A percentile compares a stretch with the other conserved stretches of the same genome.
Conservation (phyloP, 64 coral and sea anemone species). For the Trachythela sp. region DNA sequence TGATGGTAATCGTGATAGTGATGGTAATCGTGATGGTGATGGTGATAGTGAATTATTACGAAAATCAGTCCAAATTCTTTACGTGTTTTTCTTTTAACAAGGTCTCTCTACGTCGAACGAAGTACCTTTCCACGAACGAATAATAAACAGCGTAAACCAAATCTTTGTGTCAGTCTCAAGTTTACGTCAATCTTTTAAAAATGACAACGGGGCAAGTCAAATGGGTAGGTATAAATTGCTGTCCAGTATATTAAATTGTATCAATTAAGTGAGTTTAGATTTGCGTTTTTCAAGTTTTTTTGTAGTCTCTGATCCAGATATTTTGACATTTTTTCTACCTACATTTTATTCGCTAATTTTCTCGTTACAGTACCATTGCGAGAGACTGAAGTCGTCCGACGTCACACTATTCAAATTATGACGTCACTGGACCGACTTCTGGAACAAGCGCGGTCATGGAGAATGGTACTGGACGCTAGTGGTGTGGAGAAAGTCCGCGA, state of each 20-base stretch:
- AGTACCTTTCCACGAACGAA: not conserved
- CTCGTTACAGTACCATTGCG: not conserved
- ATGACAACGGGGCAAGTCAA: not conserved
- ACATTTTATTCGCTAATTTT: not conserved
- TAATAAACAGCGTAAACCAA: not conserved
- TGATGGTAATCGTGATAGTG: too few species aligned
- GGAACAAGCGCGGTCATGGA: not conserved
- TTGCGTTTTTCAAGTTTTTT: too few species aligned
- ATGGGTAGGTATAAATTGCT: not conserved
- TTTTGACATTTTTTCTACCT: not conserved
- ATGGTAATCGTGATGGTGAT: too few species aligned
- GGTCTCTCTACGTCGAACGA: not conserved
- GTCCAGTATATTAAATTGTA: too few species aligned
- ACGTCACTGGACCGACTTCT: not conserved
- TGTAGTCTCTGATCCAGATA: too few species aligned
- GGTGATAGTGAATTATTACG: too few species aligned
- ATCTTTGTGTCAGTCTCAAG: not conserved
- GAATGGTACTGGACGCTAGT: not conserved
- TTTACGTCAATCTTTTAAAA: not conserved
- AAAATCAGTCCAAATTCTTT: too few species aligned
- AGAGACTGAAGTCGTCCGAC: not conserved
- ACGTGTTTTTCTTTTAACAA: too few species aligned
- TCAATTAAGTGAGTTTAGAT: too few species aligned
- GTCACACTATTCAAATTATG: not conserved
- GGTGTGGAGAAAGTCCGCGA: not conserved